Evolutionary conservation across 1,140 invertebrate species (phyloP), one percentile per base, ranked within the genome.

Genomic region (Nephotettix cincticeps): DNA sequence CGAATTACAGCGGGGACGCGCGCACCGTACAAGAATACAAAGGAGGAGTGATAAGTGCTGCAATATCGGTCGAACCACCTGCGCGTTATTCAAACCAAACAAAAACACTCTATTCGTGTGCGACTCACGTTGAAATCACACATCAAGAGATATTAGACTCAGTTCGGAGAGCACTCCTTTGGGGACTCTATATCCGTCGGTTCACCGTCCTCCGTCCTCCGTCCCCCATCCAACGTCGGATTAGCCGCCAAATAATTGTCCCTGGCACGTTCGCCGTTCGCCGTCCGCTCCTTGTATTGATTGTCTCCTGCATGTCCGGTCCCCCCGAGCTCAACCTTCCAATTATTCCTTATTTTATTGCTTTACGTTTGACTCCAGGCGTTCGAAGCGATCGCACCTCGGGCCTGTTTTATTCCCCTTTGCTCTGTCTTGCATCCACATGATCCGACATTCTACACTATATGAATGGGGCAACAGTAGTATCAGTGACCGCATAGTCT

Each of bases 181-280:
- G 56, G 56, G 56, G 56, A 61, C 56, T 25, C 56, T 61, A 61
- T 61, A 61, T 61, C 27, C 56, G 56, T 14, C 25, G 23, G 56
- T 61, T 61, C 56, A 25, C 23, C 56, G 56, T 61, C 25, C 56
- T 23, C 25, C 1, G 14, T 61, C 56, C 21, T 25, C 56, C 27
- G 56, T 61, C 56, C 56, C 2, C 56, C 25, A 25, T 25, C 27
- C n/a, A 13, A 29, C 6, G 56, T 21, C 56, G 6, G 56, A 61
- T 61, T 61, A 61, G 56, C 56, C 25, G 56, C 56, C 56, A 61
- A 61, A 61, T 61, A 61, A 61, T 61, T 61, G 56, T 61, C 56
- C n/a, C 56, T 29, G 56, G 23, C 56, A 14, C 56, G 47, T 54
- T 54, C 47, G 23, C 56, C 23, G 32, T 6, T 36, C 32, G 32